Percentiles rank a stretch among this genome's conserved stretches.
phyloP scores from a whole-genome alignment of 2,113 vertebrate species.

The Corythaixoides concolor region DNA sequence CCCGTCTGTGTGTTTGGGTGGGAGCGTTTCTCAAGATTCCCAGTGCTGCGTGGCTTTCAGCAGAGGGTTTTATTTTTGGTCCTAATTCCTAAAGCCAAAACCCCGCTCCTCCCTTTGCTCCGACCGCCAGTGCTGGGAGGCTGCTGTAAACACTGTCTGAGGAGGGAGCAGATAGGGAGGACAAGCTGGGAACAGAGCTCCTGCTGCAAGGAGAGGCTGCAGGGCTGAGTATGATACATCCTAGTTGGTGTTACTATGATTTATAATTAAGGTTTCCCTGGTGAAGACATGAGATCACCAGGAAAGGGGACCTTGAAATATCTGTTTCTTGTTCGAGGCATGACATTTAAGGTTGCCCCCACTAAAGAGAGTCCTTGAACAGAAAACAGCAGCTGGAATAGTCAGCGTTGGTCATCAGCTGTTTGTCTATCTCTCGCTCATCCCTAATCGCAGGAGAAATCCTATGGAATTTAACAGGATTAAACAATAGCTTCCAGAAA shows the following conservation, averaged over 20 bases:
- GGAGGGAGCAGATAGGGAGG: background rate
- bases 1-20: conserved; percentile 11
- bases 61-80: conserved; percentile 57
- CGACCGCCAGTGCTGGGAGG: background rate
- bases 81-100: conserved; percentile 40
- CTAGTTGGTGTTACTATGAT: background rate
- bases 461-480: conserved; percentile 40
- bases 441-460: background rate
- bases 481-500: conserved; percentile 23
- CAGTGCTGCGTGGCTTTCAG: conserved; percentile 18
- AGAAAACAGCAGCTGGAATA: conserved; percentile 29
- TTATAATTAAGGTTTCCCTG: conserved; percentile 40
- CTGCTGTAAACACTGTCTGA: conserved; percentile 14
- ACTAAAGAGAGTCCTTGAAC: background rate
- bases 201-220: conserved; percentile 18
- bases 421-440: conserved; percentile 8
- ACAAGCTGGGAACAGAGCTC: background rate
- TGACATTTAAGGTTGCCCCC: conserved; percentile 37
- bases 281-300: conserved; percentile 40
- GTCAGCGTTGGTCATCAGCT: conserved; percentile 1
- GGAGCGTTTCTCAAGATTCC: conserved; percentile 18
- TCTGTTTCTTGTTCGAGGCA: background rate
- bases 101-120: conserved; percentile 52
- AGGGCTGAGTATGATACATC: background rate
- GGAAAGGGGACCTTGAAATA: conserved; percentile 15